Conservation (phyloP, 2,888 invertebrate genomes). For the Limenitis camilla region DNA sequence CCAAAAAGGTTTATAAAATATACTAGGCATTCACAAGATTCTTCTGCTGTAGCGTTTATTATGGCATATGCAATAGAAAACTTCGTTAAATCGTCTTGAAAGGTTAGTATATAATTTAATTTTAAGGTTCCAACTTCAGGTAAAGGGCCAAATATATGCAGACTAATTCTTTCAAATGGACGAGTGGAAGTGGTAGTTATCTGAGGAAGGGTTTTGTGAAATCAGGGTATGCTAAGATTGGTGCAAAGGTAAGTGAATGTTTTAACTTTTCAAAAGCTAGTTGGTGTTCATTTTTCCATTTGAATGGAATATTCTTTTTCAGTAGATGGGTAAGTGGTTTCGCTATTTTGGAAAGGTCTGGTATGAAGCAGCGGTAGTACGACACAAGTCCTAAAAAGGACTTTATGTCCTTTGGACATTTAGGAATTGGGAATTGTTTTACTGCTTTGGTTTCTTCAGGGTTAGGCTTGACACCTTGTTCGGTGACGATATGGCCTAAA, state of each 20-base stretch:
- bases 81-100: conserved; percentile 25
- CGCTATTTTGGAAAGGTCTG: neutral
- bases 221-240: neutral
- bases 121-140: conserved; percentile 18
- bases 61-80: conserved; percentile 21
- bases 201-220: neutral
- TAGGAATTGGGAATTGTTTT: conserved; percentile 15
- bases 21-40: conserved; percentile 19
- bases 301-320: conserved; percentile 17
- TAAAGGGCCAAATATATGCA: conserved; percentile 25
- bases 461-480: conserved; percentile 30
- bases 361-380: conserved; percentile 3
- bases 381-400: neutral
- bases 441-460: conserved; percentile 22
- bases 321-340: conserved; percentile 8
- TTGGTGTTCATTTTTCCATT: conserved; percentile 19
- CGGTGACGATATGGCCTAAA: conserved; percentile 30
- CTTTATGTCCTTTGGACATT: conserved; percentile 30
- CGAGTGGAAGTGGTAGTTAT: conserved; percentile 10
- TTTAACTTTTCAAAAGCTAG: conserved; percentile 11
- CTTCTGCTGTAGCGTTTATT: conserved; percentile 19
- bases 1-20: conserved; percentile 22
- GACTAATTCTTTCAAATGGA: conserved; percentile 4
- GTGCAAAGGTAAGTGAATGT: neutral
- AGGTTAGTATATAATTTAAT: conserved; percentile 19